Base-by-base conservation (phyloP, 30 jellyfish, hydroid and myxozoan genomes). In the Catostylus mosaicus region DNA sequence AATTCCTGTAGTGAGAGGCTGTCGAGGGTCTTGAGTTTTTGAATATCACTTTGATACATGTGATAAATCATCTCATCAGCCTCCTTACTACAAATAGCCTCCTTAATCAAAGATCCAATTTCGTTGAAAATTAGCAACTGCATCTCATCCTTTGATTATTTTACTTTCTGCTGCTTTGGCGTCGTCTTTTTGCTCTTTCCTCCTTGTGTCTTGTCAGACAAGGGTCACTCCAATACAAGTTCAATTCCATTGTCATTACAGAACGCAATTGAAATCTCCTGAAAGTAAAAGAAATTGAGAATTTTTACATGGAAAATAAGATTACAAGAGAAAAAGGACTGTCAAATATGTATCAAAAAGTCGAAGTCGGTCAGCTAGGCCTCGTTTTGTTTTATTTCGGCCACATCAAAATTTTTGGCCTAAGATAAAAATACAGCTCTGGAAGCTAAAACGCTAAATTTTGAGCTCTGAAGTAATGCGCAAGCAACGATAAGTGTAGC, bases 51-150 rank as follows among this genome's bases (percentile, higher is more conserved):
- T 1, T 57, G 70, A 77, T 77, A 77, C 50, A 57, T 77, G 78
- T 77, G 70, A 57, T 77, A 57, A 61, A 77, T 77, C 88, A 77
- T 77, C 78, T 77, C 88, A 77, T 77, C 88, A 31, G 79, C 67
- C 54, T 61, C 79, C 78, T 56, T 77, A 61, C 88, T 77, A 60
- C 88, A 77, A 31, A 32, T 0, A 33, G 88, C 61, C 50, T 77
- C 88, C 32, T 26, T 77, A 77, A 77, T 35, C 69, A 57, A 77
- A 77, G 88, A 57, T 77, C 43, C 70, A 67, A 51, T 75, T 75
- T 75, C 86, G 40, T 69, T 26, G 66, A 69, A 69, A 19, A 69
- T 66, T 38, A 14, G 7, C 54, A 5, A 5, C 11, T 40, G 54
- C 7, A 5, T 7, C 54, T 40, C 14, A 5, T 14, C 11, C 54